Conservation (phyloP, 2,113 vertebrate genomes). For the Oncorhynchus clarkii region DNA sequence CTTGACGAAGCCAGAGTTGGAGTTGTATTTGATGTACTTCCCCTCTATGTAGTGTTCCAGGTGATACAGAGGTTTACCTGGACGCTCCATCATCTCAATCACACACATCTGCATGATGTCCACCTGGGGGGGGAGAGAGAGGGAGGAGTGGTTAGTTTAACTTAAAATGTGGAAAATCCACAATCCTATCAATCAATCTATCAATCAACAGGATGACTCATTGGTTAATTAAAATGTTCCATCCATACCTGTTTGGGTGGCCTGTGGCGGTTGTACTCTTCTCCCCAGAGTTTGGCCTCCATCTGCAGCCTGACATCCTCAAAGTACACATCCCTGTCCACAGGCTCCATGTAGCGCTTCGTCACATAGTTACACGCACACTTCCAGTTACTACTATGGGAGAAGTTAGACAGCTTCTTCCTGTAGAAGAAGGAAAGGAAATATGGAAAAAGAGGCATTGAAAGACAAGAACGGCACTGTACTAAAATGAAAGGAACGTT, state of each 20-base stretch:
- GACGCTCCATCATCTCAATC: constrained; percentile 83
- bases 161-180: background rate
- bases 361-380: constrained; percentile 92
- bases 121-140: constrained; percentile 73
- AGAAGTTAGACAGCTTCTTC: constrained; percentile 96
- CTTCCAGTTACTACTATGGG: constrained; percentile 93
- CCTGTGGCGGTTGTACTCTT: constrained; percentile 93
- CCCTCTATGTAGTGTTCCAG: constrained; percentile 98
- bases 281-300: constrained; percentile 98
- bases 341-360: constrained; percentile 88
- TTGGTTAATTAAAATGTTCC: background rate
- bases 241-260: constrained; percentile 91
- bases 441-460: background rate
- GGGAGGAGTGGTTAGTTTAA: background rate
- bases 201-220: background rate
- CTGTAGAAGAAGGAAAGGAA: constrained; percentile 61
- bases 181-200: background rate
- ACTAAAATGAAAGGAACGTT: no score
- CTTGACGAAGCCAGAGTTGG: constrained; percentile 95
- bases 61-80: constrained; percentile 86
- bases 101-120: constrained; percentile 97
- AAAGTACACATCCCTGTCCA: constrained; percentile 89
- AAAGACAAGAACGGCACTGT: background rate
- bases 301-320: constrained; percentile 95
- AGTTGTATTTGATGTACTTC: constrained; percentile 99